These are phyloP conservation scores for Copidosoma aretas DNA, from an alignment of 2,888 invertebrate species.

Conservation along the genomic window DNA sequence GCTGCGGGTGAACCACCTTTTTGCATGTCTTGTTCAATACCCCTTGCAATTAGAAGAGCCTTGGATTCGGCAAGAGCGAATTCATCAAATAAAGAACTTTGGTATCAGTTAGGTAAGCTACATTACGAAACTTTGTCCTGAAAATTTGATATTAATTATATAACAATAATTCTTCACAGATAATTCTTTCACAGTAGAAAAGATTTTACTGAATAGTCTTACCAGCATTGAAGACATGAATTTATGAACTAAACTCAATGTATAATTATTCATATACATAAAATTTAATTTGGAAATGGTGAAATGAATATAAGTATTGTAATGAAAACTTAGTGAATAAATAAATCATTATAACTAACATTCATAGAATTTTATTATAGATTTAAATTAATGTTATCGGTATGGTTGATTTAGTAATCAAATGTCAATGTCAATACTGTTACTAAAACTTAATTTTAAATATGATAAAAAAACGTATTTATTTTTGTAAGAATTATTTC, in stretches of 20 bases:
- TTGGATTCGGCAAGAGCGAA: constrained; percentile 72
- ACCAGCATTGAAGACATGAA: constrained; percentile 33
- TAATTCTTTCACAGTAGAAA: constrained; percentile 53
- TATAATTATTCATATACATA: no score
- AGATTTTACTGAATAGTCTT: constrained; percentile 49
- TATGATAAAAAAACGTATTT: no score
- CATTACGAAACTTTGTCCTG: neutral
- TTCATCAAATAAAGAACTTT: constrained; percentile 66
- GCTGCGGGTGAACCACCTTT: constrained; percentile 67
- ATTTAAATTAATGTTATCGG: no score
- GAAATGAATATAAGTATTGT: no score
- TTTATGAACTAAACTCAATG: neutral
- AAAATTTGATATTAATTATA: neutral
- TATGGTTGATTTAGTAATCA: no score
- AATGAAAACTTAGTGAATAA: no score
- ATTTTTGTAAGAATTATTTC: no score
- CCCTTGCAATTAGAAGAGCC: constrained; percentile 74
- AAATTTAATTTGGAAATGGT: no score
- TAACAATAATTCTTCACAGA: constrained; percentile 46
- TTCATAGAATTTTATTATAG: no score
- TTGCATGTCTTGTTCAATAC: constrained; percentile 62
- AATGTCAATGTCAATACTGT: no score
- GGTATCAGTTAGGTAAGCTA: constrained; percentile 67
- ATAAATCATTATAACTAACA: no score
- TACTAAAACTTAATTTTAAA: no score